phyloP scores from a whole-genome alignment of 2,888 invertebrate species.

The Caenorhabditis auriculariae region DNA sequence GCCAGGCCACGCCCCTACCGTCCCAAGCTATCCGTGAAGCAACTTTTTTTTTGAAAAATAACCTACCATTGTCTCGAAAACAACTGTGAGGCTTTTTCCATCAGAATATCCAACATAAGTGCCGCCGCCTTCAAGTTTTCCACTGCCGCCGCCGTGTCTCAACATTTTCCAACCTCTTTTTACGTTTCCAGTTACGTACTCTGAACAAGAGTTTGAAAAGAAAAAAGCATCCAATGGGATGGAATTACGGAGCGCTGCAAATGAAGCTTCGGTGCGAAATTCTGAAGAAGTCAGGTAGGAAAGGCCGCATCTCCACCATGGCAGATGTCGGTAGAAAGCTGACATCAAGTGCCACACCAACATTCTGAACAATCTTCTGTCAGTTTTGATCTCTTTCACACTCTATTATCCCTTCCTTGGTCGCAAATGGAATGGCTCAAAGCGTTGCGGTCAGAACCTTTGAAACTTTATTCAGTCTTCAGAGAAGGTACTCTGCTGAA shows the following conservation, averaged over 20 bases:
- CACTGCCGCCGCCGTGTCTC: conserved; percentile 62
- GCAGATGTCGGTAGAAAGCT: conserved; percentile 18
- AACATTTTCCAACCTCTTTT: conserved; percentile 34
- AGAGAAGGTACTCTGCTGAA: too few relatives aligned
- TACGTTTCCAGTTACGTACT: conserved; percentile 10
- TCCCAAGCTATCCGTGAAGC: too few relatives aligned
- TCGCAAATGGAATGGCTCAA: too few relatives aligned
- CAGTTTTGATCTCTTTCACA: too few relatives aligned
- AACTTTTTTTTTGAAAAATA: too few relatives aligned
- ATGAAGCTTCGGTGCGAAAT: conserved; percentile 14
- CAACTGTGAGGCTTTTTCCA: conserved; percentile 63
- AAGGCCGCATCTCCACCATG: conserved; percentile 16
- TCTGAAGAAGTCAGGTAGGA: conserved; percentile 1
- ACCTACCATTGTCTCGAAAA: conserved; percentile 66
- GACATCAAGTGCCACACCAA: conserved; percentile 18
- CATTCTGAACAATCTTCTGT: conserved; percentile 8
- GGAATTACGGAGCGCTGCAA: conserved; percentile 10
- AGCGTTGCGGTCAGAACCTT: too few relatives aligned
- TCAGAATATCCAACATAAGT: conserved; percentile 64
- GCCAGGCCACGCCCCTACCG: too few relatives aligned
- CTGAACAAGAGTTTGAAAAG: background rate
- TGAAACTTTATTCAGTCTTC: too few relatives aligned
- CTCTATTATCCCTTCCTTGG: too few relatives aligned
- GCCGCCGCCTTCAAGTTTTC: conserved; percentile 62
- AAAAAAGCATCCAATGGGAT: background rate